Evolutionary conservation across 1,140 invertebrate genomes (phyloP).

Genomic region (Oryctes rhinoceros): DNA sequence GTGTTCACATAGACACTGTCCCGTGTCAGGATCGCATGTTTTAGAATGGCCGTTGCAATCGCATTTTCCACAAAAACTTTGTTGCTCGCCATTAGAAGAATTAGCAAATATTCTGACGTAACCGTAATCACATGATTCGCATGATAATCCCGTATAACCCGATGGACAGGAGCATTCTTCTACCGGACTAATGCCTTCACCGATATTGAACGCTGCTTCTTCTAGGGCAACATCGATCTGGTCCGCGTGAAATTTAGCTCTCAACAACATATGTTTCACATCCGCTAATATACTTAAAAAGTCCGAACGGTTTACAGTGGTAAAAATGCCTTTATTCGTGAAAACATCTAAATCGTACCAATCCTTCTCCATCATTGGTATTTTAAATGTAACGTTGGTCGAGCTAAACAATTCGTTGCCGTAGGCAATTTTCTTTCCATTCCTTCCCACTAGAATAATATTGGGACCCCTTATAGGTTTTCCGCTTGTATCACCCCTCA

Average conservation of each 20-base stretch:
- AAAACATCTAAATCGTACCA: slow-evolving; percentile 77
- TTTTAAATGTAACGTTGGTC: slow-evolving; percentile 65
- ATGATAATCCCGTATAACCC: slow-evolving; percentile 81
- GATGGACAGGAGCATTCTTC: slow-evolving; percentile 73
- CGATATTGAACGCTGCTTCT: slow-evolving; percentile 47
- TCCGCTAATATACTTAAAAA: slow-evolving; percentile 86
- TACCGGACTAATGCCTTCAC: slow-evolving; percentile 59
- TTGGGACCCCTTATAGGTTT: slow-evolving; percentile 85
- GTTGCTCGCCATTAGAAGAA: slow-evolving; percentile 62
- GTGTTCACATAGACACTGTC: slow-evolving; percentile 79
- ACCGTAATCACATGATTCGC: slow-evolving; percentile 85
- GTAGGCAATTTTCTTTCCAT: slow-evolving; percentile 77
- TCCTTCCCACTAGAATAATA: slow-evolving; percentile 81
- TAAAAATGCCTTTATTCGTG: slow-evolving; percentile 68
- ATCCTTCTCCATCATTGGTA: slow-evolving; percentile 71
- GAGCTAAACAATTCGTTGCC: slow-evolving; percentile 66
- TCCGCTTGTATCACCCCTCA: slow-evolving; percentile 88
- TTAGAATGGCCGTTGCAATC: slow-evolving; percentile 88
- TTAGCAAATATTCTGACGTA: slow-evolving; percentile 79
- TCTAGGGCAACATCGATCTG: slow-evolving; percentile 83
- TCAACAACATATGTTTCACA: slow-evolving; percentile 81
- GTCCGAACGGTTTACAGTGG: slow-evolving; percentile 76
- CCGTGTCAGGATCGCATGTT: slow-evolving; percentile 81
- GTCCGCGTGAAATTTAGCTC: slow-evolving; percentile 93
- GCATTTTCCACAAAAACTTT: slow-evolving; percentile 80